Evolutionary conservation across 2,888 invertebrate genomes (phyloP).

Genomic region (Hedya salicella): DNA sequence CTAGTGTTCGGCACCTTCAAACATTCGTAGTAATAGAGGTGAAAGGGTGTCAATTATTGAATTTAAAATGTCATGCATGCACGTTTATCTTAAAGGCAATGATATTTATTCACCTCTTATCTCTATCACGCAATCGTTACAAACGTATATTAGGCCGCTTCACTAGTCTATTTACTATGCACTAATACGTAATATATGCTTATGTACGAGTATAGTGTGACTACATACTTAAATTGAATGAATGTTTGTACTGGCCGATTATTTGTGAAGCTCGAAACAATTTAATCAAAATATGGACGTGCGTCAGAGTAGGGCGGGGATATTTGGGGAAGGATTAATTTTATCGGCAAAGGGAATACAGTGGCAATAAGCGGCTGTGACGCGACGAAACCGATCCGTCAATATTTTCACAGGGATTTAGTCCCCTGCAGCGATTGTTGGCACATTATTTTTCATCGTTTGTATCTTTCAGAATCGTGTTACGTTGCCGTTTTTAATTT

Average conservation of each 20-base stretch:
- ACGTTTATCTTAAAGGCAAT: too few species aligned
- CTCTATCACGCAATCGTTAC: too few species aligned
- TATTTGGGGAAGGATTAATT: constrained; percentile 74
- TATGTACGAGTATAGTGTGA: constrained; percentile 46
- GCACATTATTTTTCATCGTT: constrained; percentile 25
- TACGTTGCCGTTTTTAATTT: constrained; percentile 1
- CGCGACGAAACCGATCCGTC: constrained; percentile 49
- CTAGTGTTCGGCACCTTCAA: too few species aligned
- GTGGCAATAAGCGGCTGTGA: constrained; percentile 63
- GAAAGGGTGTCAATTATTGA: too few species aligned
- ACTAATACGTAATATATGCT: background rate
- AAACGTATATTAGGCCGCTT: too few species aligned
- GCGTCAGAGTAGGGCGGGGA: constrained; percentile 61
- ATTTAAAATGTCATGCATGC: too few species aligned
- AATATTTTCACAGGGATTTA: constrained; percentile 43
- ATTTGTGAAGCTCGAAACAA: constrained; percentile 75
- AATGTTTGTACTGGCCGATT: constrained; percentile 71
- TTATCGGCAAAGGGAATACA: constrained; percentile 68
- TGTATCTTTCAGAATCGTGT: constrained; percentile 8
- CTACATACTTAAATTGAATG: constrained; percentile 61
- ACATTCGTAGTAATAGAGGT: too few species aligned
- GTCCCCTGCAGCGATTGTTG: constrained; percentile 15
- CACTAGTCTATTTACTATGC: too few species aligned
- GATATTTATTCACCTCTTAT: too few species aligned
- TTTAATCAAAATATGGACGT: constrained; percentile 75